Base-by-base conservation (phyloP, 1,140 invertebrate species). In the Archegozetes longisetosus region DNA sequence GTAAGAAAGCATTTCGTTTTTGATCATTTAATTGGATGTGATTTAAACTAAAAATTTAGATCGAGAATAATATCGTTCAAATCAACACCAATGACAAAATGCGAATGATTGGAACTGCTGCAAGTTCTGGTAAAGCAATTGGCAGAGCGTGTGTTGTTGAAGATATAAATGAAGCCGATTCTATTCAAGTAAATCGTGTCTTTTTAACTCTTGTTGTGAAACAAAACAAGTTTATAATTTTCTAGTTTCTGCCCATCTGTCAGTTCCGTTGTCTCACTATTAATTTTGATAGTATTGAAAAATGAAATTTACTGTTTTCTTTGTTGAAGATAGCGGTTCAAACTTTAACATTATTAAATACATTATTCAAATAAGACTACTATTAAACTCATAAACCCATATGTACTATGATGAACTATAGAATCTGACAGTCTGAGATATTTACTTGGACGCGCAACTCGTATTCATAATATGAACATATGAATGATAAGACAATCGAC, bases 91-190 rank as follows among this genome's bases (percentile, higher is more conserved):
- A 40, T 48, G 57, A 52, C 62, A 46, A 50, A 20, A 26, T 61
- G 47, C 56, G 51, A 48, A 63, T 83, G 28, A 64, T 68, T 67
- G 85, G 83, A 20, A 84, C 83, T 6, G 79, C 85, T 1, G 84
- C 86, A 0, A 84, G 77, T 66, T 71, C 75, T 14, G 85, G 86
- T 22, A 73, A 75, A 23, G 77, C 82, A 0, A 72, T 77, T 28
- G 83, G 78, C 1, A 75, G 77, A 60, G 85, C 81, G 0, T 81
- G 83, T 66, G 84, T 88, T 25, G 79, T 84, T 0, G 66, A 58
- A n/a, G 67, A 54, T 26, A 58, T 76, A 23, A 65, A 70, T 51
- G 72, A 75, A 28, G 73, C 73, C 13, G 62, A 64, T 22, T 40
- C 61, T 28, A 72, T 75, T 46, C 64, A 74, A 67, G 73, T 75